Base-by-base conservation (phyloP, 2,113 vertebrate genomes). In the Cyanistes caeruleus region DNA sequence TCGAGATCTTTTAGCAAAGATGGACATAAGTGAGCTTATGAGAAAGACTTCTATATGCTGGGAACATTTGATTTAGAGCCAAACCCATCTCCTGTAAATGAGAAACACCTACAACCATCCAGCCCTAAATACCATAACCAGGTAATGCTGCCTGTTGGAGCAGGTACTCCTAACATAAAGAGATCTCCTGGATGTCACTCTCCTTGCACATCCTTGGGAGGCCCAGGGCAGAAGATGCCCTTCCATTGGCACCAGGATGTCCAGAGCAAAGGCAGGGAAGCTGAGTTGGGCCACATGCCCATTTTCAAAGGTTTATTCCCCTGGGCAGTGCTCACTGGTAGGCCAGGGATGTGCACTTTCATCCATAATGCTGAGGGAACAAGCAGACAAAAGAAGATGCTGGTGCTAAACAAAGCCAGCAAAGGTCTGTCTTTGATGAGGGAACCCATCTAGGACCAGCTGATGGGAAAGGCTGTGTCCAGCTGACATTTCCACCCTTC, bases 381-480 rank as follows among this genome's bases (percentile, higher is more conserved):
- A 55, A 75, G 53, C 7, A 39, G 64, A 39, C 13, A 4, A 46
- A 90, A 86, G 63, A 51, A 81, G 84, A 44, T 17, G 33, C 19
- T 84, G 73, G 21, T 15, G 19, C 43, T 46, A 63, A 46, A 63
- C 5, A 53, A 90, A 90, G 43, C 10, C 68, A 52, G 19, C 2
- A 3, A 90, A 81, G 46, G 19, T 5, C 48, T 74, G 16, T 20
- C 44, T 55, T 73, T 65, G 63, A 43, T 63, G 46, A 70, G 33
- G 48, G 28, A 78, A 31, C 37, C 15, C 2, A 2, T 8, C 22
- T n/a, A 77, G 79, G 53, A 83, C 12, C 49, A 82, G 70, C 39
- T 30, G 56, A 56, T 0, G 0, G 77, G 58, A 76, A 13, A 82
- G 15, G 39, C 17, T 0, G 0, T 25, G 39, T 63, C 67, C 63